Evolutionary conservation across 2,888 invertebrate species (phyloP).

Genomic region (Lepas anatifera): DNA sequence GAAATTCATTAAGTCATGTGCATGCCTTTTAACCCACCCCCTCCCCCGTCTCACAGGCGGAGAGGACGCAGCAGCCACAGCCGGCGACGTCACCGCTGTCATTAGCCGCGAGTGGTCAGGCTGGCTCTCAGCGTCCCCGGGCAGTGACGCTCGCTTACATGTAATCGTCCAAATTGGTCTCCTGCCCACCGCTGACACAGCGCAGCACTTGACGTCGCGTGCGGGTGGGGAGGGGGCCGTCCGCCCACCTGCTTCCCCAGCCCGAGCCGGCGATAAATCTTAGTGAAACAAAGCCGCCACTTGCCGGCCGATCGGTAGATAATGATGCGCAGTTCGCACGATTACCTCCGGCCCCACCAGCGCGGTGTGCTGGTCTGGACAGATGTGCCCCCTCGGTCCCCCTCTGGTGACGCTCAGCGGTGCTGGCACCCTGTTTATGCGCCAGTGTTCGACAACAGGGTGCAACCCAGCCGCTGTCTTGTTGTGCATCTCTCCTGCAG

Average conservation of each 20-base stretch:
- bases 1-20: no score
- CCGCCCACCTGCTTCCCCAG: not conserved
- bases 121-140: no score
- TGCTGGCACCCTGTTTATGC: not conserved
- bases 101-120: not conserved
- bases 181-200: not conserved
- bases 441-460: not conserved
- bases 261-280: not conserved
- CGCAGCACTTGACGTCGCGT: not conserved
- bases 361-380: not conserved
- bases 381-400: not conserved
- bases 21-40: no score
- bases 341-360: not conserved
- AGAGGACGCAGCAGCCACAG: not conserved
- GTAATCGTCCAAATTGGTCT: conserved; percentile 3
- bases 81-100: not conserved
- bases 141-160: not conserved
- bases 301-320: not conserved
- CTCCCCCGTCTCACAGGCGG: not conserved
- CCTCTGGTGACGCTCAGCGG: no score
- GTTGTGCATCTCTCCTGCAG: not conserved
- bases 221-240: no score
- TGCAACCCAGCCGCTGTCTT: not conserved
- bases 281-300: conserved; percentile 6
- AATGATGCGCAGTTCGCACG: not conserved